A percentile compares a stretch with the other conserved stretches of the same genome.
phyloP scores from a whole-genome alignment of 2,888 invertebrate genomes.

The Cordilura impudica region DNA sequence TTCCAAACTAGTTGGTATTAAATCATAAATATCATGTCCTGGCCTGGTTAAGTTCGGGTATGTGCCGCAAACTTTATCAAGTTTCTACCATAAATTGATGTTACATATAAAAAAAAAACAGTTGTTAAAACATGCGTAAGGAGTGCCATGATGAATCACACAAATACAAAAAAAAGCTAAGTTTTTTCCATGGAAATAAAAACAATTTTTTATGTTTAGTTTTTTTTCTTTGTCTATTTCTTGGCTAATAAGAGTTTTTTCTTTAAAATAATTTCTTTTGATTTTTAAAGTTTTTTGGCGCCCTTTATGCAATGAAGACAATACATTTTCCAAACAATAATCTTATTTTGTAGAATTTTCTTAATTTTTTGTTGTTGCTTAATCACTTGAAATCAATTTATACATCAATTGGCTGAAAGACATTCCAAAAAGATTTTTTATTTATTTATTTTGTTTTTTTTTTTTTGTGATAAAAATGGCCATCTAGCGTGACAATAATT shows the following conservation, averaged over 20 bases:
- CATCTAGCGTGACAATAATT: not conserved
- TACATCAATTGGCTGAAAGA: conserved; percentile 20
- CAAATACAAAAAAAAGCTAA: conserved; percentile 15
- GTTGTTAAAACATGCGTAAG: conserved; percentile 40
- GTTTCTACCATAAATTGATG: conserved; percentile 12
- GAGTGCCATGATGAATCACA: conserved; percentile 59
- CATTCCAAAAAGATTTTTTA: conserved; percentile 9
- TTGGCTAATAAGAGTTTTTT: conserved; percentile 19
- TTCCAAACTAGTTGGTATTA: too few species aligned
- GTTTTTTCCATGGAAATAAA: conserved; percentile 15
- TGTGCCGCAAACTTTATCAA: too few species aligned
- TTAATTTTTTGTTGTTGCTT: not conserved
- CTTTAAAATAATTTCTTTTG: not conserved
- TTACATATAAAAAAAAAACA: conserved; percentile 34
- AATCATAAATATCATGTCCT: too few species aligned
- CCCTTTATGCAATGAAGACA: not conserved
- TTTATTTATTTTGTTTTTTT: too few species aligned
- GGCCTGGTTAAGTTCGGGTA: too few species aligned
- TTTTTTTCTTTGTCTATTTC: not conserved
- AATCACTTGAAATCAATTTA: conserved; percentile 32
- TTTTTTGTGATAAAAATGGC: not conserved
- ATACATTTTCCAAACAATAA: not conserved
- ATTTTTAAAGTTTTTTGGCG: conserved; percentile 29
- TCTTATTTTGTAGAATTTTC: conserved; percentile 7
- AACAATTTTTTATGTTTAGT: not conserved